Evolutionary conservation across 2,113 vertebrate genomes (phyloP).

Genomic region (Lophius piscatorius): DNA sequence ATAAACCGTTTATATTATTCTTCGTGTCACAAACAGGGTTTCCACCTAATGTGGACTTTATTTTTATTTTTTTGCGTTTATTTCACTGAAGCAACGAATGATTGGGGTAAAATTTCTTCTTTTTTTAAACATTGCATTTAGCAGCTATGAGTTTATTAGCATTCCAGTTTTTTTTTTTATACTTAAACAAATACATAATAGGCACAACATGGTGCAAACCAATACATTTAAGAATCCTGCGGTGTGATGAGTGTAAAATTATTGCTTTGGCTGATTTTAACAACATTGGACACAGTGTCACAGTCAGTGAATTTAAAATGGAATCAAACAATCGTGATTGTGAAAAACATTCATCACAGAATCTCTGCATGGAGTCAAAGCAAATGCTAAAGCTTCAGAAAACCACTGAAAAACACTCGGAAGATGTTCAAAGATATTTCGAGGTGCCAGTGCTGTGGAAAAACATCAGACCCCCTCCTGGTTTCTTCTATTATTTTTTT

Average conservation of each 20-base stretch:
- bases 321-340: conserved; percentile 57
- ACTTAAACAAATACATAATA: conserved; percentile 21
- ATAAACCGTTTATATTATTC: too few relatives aligned
- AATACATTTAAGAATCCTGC: conserved; percentile 40
- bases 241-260: conserved; percentile 53
- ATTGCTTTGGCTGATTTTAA: conserved; percentile 75
- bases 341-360: conserved; percentile 60
- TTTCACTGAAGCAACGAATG: too few relatives aligned
- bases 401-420: neutral
- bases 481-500: too few relatives aligned
- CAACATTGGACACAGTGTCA: conserved; percentile 58
- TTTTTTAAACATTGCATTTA: neutral
- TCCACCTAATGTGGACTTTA: too few relatives aligned
- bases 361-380: conserved; percentile 34
- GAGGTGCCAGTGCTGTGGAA: too few relatives aligned
- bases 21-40: too few relatives aligned
- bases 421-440: too few relatives aligned
- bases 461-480: too few relatives aligned
- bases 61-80: too few relatives aligned
- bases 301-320: conserved; percentile 62
- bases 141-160: conserved; percentile 14
- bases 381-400: conserved; percentile 30
- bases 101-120: too few relatives aligned
- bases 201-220: conserved; percentile 58
- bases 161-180: conserved; percentile 42